Conservation (phyloP, 2,888 invertebrate species). For the Caenorhabditis afra region DNA sequence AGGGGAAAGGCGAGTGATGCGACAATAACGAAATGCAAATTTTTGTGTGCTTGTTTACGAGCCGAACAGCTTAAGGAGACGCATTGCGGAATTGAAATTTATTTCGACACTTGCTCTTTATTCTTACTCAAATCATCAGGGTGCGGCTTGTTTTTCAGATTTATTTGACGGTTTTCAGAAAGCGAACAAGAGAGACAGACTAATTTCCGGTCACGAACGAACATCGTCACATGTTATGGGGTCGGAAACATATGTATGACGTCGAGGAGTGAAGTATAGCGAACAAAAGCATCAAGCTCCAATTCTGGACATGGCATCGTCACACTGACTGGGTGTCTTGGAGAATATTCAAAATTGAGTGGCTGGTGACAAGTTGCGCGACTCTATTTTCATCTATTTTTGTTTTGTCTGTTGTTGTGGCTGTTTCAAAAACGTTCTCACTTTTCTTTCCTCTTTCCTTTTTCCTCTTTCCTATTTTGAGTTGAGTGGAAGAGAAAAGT, state of each 20-base stretch:
- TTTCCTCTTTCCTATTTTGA: constrained; percentile 22
- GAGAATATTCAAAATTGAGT: constrained; percentile 30
- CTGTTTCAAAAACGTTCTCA: too few species aligned
- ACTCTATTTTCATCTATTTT: neutral
- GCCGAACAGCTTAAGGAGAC: constrained; percentile 30
- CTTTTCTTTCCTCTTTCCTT: constrained; percentile 4
- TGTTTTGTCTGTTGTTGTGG: too few species aligned
- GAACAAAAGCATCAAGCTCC: constrained; percentile 2
- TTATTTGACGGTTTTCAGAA: too few species aligned
- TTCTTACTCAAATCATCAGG: constrained; percentile 4
- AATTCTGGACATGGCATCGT: constrained; percentile 50
- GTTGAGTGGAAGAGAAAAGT: neutral
- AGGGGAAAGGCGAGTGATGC: neutral
- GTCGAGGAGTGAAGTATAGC: constrained; percentile 4
- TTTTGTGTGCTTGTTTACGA: constrained; percentile 49
- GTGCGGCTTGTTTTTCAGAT: too few species aligned
- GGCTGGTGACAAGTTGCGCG: constrained; percentile 47
- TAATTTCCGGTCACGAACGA: too few species aligned
- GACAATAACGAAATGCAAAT: constrained; percentile 48
- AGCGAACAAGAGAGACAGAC: too few species aligned
- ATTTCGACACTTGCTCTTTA: constrained; percentile 3
- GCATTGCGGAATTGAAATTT: constrained; percentile 33
- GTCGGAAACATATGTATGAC: too few species aligned
- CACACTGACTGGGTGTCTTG: constrained; percentile 13
- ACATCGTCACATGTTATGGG: too few species aligned